A percentile compares a stretch with the other conserved stretches of the same genome.
phyloP scores from a whole-genome alignment of 2,888 invertebrate genomes.

The Deilephila elpenor region DNA sequence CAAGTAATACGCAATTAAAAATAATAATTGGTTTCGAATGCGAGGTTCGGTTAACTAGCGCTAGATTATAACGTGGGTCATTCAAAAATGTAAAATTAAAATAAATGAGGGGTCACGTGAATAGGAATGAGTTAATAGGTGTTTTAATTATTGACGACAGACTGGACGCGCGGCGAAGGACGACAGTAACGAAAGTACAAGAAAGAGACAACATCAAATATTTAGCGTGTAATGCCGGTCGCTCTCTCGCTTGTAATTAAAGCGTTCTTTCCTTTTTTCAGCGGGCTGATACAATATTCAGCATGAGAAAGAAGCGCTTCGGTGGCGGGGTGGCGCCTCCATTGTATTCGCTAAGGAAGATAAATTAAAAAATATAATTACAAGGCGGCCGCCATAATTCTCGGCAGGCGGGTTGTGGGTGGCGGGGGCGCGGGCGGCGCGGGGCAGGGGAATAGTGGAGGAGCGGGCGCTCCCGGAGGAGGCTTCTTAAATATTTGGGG shows the following conservation, averaged over 20 bases:
- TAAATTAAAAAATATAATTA: constrained; percentile 90
- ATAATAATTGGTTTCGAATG: constrained; percentile 20
- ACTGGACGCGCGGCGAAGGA: constrained; percentile 53
- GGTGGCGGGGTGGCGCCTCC: constrained; percentile 84
- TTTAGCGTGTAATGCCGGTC: constrained; percentile 81
- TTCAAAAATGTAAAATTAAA: constrained; percentile 41
- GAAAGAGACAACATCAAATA: constrained; percentile 84
- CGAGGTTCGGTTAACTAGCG: constrained; percentile 20
- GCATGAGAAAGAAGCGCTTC: constrained; percentile 84
- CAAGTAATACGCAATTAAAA: constrained; percentile 4
- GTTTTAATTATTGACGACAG: constrained; percentile 81
- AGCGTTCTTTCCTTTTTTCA: constrained; percentile 85
- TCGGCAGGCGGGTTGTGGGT: constrained; percentile 77
- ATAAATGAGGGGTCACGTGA: constrained; percentile 77
- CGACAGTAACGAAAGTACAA: constrained; percentile 56
- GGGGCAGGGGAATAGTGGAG: constrained; percentile 76
- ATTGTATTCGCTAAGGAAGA: constrained; percentile 87
- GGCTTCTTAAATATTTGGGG: constrained; percentile 86
- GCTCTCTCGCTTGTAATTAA: constrained; percentile 84
- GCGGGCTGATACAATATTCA: constrained; percentile 85
- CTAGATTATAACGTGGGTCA: constrained; percentile 14
- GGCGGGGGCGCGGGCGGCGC: constrained; percentile 52
- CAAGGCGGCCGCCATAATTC: constrained; percentile 87
- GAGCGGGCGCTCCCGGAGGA: constrained; percentile 83
- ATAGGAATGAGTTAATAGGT: constrained; percentile 83